Percentiles rank a stretch among this genome's conserved stretches.
Conservation (phyloP, 2,113 vertebrate genomes). For the Catharus fuscescens region DNA sequence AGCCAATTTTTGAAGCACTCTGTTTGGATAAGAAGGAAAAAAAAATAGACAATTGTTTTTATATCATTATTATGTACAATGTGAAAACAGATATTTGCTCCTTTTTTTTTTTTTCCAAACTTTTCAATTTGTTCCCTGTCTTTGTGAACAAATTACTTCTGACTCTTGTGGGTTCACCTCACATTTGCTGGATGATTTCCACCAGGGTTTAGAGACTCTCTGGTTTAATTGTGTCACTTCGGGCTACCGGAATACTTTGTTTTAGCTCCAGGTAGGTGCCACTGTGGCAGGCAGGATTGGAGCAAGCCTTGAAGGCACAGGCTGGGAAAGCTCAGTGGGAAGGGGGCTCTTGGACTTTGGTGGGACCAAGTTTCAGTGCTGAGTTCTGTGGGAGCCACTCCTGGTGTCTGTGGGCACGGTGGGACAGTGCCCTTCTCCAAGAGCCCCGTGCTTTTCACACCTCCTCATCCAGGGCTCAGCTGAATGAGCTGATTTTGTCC, state of each 20-base stretch:
- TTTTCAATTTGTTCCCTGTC: conserved; percentile 79
- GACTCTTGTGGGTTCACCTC: conserved; percentile 78
- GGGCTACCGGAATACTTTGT: conserved; percentile 89
- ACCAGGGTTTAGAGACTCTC: conserved; percentile 69
- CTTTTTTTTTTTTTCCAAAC: conserved; percentile 51
- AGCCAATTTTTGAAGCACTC: conserved; percentile 91
- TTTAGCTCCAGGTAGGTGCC: conserved; percentile 90
- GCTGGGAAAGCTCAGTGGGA: background rate
- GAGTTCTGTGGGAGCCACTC: fast-evolving
- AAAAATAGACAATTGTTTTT: conserved; percentile 82
- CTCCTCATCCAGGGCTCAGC: background rate
- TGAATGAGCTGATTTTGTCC: background rate
- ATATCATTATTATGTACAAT: conserved; percentile 84
- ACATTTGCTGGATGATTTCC: conserved; percentile 82
- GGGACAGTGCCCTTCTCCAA: background rate
- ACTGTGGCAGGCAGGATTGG: conserved; percentile 37
- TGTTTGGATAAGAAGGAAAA: conserved; percentile 81
- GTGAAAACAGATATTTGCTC: conserved; percentile 81
- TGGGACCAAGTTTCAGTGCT: background rate
- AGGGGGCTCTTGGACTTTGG: background rate
- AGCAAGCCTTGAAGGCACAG: background rate
- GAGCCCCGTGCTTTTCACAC: background rate
- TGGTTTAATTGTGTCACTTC: conserved; percentile 77
- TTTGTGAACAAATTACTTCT: conserved; percentile 85
- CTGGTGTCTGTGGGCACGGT: background rate